Conservation (phyloP, 1,140 invertebrate genomes). For the Antheraea pernyi region DNA sequence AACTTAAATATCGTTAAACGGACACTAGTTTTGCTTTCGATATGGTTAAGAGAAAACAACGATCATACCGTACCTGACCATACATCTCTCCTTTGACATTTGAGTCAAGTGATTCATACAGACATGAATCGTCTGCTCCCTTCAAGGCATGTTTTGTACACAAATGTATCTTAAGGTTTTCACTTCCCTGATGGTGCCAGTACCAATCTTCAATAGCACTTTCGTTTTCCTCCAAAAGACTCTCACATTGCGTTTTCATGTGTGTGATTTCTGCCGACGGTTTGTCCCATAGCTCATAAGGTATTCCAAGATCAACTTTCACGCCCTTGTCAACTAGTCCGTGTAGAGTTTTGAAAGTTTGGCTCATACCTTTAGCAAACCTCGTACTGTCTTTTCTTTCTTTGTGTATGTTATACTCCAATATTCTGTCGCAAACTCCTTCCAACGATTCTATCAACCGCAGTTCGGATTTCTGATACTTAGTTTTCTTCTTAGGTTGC, state of each 20-base stretch:
- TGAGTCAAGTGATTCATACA: constrained; percentile 80
- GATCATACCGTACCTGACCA: no score
- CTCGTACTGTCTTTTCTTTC: constrained; percentile 94
- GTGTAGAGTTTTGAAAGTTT: constrained; percentile 97
- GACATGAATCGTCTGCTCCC: constrained; percentile 82
- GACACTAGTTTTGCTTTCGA: no score
- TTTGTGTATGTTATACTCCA: constrained; percentile 97
- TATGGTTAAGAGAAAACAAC: no score
- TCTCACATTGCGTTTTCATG: constrained; percentile 94
- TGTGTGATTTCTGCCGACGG: constrained; percentile 97
- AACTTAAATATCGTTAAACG: no score
- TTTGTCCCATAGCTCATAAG: constrained; percentile 97
- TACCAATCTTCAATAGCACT: constrained; percentile 89
- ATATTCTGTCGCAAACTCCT: constrained; percentile 92
- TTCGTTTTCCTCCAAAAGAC: constrained; percentile 88
- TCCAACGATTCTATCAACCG: constrained; percentile 94
- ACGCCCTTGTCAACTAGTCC: constrained; percentile 97
- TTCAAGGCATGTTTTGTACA: constrained; percentile 85
- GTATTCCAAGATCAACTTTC: constrained; percentile 98
- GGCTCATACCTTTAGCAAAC: constrained; percentile 97
- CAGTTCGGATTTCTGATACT: constrained; percentile 93
- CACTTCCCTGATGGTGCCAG: constrained; percentile 84
- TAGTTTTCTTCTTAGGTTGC: constrained; percentile 91
- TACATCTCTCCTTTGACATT: constrained; percentile 49
- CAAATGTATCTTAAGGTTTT: constrained; percentile 83